A percentile compares a stretch with the other conserved stretches of the same genome.
These are phyloP conservation scores for Myotis lucifugus DNA, from an alignment of 2,113 vertebrate species.

Conservation along the genomic window DNA sequence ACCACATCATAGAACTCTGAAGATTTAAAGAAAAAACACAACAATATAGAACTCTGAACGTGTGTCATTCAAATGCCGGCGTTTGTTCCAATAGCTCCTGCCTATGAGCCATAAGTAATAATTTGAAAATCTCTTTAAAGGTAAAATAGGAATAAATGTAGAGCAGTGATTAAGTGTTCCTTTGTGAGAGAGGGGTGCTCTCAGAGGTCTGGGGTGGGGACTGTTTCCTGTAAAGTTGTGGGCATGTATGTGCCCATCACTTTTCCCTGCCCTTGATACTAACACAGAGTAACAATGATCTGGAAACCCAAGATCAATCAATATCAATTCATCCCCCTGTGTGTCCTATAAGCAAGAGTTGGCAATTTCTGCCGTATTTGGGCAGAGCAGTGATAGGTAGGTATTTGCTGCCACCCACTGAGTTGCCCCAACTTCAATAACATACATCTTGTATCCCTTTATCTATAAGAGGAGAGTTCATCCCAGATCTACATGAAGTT, in stretches of 20 bases:
- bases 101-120: slow-evolving; percentile 22
- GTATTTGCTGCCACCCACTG: background rate
- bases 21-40: slow-evolving; percentile 25
- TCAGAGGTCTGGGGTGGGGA: background rate
- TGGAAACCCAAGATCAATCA: background rate
- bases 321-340: background rate
- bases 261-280: slow-evolving; percentile 27
- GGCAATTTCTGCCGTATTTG: background rate
- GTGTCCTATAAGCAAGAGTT: background rate
- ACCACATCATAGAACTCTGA: slow-evolving; percentile 44
- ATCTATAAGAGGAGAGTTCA: background rate
- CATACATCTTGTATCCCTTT: background rate
- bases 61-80: slow-evolving; percentile 67
- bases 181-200: slow-evolving; percentile 8
- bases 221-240: background rate
- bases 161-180: slow-evolving; percentile 24
- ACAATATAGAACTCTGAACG: slow-evolving; percentile 41
- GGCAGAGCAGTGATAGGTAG: background rate
- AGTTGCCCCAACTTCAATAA: background rate
- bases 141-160: background rate
- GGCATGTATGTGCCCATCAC: background rate
- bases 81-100: slow-evolving; percentile 53
- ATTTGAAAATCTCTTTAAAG: slow-evolving; percentile 64
- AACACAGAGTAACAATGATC: background rate
- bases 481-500: background rate